Base-by-base conservation (phyloP, 2,888 invertebrate genomes). In the Hyles lineata region DNA sequence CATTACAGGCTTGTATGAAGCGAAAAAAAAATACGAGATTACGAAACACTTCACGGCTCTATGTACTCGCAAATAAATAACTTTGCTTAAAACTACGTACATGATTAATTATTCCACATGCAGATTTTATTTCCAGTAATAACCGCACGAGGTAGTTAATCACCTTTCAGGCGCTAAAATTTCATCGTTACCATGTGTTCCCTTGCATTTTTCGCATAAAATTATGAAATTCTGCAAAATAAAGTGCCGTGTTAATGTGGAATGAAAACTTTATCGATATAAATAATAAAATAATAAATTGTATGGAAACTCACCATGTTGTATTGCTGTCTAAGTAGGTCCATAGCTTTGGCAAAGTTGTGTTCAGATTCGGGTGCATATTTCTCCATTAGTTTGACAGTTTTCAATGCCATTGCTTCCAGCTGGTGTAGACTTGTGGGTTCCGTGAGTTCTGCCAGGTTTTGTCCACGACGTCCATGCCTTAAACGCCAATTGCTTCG, bases 91-190 rank as follows among this genome's bases (percentile, higher is more conserved):
- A 61, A 61, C 25, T 71, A 67, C 23, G 23, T 50, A 67, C 23
- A 67, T 67, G 67, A 67, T 67, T 67, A 67, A 67, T 67, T 50
- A 67, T 50, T 50, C 23, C 43, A 50, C 67, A 50, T 50, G 67
- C 67, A 67, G 15, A 59, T 35, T 55, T 70, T 70, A 58, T 55
- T 70, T 59, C 32, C 43, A 50, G 23, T 61, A 43, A 61, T 52
- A 62, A 71, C 29, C 23, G 21, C 50, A 62, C 60, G 29, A 71
- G 15, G 62, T 32, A 52, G 21, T 29, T 67, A 67, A 67, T 88
- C 82, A 91, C 71, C 91, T 84, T 76, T 92, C 90, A 3, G 91
- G 90, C 50, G 90, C 90, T n/a, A 82, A 70, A 23, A 90, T 76
- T 79, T 89, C 89, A 71, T 92, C 90, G 76, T 79, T 76, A 8